Percentiles rank a stretch among this genome's conserved stretches.
Evolutionary conservation across 2,113 vertebrate species (phyloP).

Genomic region (Pandion haliaetus): DNA sequence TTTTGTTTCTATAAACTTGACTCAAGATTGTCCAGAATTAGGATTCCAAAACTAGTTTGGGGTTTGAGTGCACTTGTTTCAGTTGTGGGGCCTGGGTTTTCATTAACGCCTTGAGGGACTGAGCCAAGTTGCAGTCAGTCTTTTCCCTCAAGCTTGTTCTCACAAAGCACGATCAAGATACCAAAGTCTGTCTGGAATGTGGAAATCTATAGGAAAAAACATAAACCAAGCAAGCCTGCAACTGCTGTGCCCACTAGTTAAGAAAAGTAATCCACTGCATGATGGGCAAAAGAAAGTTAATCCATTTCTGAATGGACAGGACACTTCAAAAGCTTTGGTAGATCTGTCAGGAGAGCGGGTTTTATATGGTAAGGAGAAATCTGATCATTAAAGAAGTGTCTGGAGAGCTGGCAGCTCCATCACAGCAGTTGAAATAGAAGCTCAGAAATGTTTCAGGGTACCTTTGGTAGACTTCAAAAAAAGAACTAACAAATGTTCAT

Average conservation of each 20-base stretch:
- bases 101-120: background rate
- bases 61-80: background rate
- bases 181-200: background rate
- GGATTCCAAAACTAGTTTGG: background rate
- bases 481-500: background rate
- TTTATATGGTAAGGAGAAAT: background rate
- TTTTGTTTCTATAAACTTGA: background rate
- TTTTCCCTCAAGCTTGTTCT: background rate
- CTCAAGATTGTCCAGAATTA: background rate
- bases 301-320: background rate
- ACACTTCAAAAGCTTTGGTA: background rate
- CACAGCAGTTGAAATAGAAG: background rate
- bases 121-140: background rate
- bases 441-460: background rate
- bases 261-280: background rate
- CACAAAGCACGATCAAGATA: background rate
- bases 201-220: background rate
- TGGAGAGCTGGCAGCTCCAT: background rate
- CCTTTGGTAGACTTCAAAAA: background rate
- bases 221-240: background rate
- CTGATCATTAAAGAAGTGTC: background rate
- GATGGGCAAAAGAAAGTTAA: background rate
- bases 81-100: background rate
- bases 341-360: background rate
- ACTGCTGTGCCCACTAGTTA: background rate